These are phyloP conservation scores for Aphis craccivora DNA, from an alignment of 1,140 invertebrate genomes.

Conservation along the genomic window DNA sequence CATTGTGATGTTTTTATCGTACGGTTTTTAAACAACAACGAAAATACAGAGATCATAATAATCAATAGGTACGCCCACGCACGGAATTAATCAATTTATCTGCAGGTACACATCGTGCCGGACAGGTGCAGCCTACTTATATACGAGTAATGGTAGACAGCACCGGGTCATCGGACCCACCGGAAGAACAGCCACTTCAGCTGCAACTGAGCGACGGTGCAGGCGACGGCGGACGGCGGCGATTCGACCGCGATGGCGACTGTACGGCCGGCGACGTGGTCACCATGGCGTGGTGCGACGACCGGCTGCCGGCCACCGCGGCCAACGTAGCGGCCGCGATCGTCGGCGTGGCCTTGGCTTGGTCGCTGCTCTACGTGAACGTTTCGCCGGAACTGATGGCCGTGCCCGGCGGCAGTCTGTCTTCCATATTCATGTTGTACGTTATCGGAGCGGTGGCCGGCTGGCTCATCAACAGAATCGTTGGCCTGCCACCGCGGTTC, in stretches of 20 bases:
- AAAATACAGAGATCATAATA: neutral
- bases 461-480: conserved; percentile 54
- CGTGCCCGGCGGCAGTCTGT: conserved; percentile 59
- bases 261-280: neutral
- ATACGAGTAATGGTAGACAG: neutral
- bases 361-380: conserved; percentile 54
- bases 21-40: too few relatives aligned
- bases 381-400: conserved; percentile 47
- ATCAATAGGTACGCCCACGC: neutral
- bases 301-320: conserved; percentile 37
- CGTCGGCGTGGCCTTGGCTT: conserved; percentile 50
- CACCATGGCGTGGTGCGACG: neutral
- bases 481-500: conserved; percentile 61
- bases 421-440: conserved; percentile 60
- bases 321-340: conserved; percentile 38
- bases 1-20: too few relatives aligned
- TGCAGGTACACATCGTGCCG: neutral
- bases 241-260: neutral
- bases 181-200: neutral
- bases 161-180: neutral
- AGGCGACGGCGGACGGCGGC: too few relatives aligned
- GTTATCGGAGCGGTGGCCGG: conserved; percentile 50
- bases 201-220: neutral
- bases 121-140: neutral
- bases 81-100: neutral